Evolutionary conservation across 2,797 vertebrate species (phyloP).

Genomic region (Sitta carolinensis): DNA sequence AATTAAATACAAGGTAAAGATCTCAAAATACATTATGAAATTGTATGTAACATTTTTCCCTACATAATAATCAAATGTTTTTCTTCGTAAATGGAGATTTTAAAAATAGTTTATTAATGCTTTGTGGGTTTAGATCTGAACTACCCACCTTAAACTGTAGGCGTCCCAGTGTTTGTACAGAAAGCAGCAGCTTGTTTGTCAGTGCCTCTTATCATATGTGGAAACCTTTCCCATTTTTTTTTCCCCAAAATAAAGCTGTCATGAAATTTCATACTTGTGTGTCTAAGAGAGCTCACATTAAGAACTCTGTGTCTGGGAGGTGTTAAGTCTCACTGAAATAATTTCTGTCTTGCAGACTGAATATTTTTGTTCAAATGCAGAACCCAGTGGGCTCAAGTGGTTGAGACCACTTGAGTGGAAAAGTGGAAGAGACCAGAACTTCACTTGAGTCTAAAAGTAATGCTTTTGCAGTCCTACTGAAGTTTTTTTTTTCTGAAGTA

Average conservation of each 20-base stretch:
- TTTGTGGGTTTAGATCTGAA: not conserved
- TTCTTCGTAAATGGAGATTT: not conserved
- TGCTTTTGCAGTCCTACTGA: not conserved
- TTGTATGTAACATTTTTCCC: not conserved
- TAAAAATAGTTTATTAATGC: not conserved
- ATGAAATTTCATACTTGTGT: not conserved
- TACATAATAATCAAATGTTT: not conserved
- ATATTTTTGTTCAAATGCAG: not conserved
- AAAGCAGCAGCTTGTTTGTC: not conserved
- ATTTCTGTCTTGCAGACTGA: not conserved
- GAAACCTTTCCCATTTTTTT: not conserved
- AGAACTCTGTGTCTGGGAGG: not conserved
- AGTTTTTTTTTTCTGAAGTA: not conserved
- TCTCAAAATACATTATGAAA: not conserved
- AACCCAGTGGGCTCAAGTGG: not conserved
- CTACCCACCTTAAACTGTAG: not conserved
- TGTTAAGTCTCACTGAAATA: not conserved
- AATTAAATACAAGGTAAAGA: conserved; percentile 87
- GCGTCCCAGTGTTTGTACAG: not conserved
- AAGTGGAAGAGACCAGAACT: not conserved
- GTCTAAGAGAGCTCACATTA: not conserved
- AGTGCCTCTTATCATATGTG: not conserved
- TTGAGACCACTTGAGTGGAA: not conserved
- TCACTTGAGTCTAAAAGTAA: not conserved
- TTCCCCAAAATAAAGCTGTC: not conserved